Evolutionary conservation across 2,797 vertebrate genomes (phyloP).

Genomic region (Pterois miles): DNA sequence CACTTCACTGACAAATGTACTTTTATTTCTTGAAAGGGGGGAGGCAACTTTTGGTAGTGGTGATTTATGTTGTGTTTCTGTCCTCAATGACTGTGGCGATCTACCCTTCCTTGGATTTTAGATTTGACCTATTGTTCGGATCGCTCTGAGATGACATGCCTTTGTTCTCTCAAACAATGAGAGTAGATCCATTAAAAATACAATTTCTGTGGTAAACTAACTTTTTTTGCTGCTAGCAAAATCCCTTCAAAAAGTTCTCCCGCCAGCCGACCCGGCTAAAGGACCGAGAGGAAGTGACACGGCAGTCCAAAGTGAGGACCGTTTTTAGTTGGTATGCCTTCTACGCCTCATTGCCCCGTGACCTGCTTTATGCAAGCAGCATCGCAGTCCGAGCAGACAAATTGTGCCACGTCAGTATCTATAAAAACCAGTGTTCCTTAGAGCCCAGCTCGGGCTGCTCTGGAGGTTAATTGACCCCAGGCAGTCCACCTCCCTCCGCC

Average conservation of each 20-base stretch:
- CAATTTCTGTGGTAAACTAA: conserved; percentile 16
- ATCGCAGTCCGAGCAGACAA: conserved; percentile 53
- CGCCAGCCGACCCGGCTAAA: conserved; percentile 12
- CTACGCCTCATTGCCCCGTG: conserved; percentile 61
- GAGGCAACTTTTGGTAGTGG: conserved; percentile 62
- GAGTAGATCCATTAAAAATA: conserved; percentile 54
- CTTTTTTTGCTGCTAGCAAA: conserved; percentile 15
- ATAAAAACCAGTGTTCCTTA: conserved; percentile 69
- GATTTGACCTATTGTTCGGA: conserved; percentile 52
- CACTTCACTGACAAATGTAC: conserved; percentile 76
- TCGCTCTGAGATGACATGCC: conserved; percentile 45
- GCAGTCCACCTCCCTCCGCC: conserved; percentile 50
- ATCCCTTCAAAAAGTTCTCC: conserved; percentile 31
- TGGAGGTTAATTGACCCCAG: conserved; percentile 72
- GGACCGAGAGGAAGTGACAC: conserved; percentile 38
- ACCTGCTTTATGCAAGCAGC: conserved; percentile 70
- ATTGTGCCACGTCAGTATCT: conserved; percentile 67
- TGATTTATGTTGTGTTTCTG: conserved; percentile 79
- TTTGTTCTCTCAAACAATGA: conserved; percentile 72
- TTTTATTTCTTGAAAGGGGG: conserved; percentile 63
- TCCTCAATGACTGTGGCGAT: conserved; percentile 50
- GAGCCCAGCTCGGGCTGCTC: conserved; percentile 45
- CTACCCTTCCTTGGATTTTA: conserved; percentile 38
- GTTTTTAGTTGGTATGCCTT: conserved; percentile 47
- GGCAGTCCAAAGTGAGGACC: conserved; percentile 18